phyloP scores from a whole-genome alignment of 2,888 invertebrate genomes.

The Platerodrilus igneus region DNA sequence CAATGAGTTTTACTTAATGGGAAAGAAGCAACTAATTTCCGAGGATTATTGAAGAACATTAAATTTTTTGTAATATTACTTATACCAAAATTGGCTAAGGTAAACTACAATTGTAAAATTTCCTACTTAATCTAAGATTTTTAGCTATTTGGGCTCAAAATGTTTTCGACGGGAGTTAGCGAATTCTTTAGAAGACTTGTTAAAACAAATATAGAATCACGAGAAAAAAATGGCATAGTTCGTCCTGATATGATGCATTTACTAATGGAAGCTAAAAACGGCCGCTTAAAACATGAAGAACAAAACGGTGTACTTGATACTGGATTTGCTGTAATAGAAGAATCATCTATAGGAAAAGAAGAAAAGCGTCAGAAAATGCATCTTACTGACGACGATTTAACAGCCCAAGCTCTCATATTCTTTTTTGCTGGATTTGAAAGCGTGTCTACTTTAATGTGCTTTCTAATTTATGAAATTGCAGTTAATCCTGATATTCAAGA shows the following conservation, averaged over 20 bases:
- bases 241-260: conserved; percentile 45
- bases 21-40: no score
- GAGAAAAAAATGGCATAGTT: conserved; percentile 10
- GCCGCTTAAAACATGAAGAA: conserved; percentile 18
- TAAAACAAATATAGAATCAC: no score
- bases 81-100: no score
- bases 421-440: conserved; percentile 54
- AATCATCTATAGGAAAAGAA: conserved; percentile 35
- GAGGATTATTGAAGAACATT: no score
- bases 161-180: no score
- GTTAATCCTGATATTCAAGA: conserved; percentile 56
- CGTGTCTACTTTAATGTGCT: conserved; percentile 48
- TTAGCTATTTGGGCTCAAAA: no score
- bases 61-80: no score
- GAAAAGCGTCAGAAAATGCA: conserved; percentile 10
- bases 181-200: no score
- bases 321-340: conserved; percentile 35
- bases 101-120: no score
- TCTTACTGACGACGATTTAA: conserved; percentile 49
- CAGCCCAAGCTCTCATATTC: conserved; percentile 54
- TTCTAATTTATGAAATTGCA: conserved; percentile 56
- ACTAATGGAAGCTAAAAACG: conserved; percentile 38
- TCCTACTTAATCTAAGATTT: no score
- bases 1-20: no score
- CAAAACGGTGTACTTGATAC: conserved; percentile 10